phyloP scores from a whole-genome alignment of 2,113 vertebrate species.

The Gobio gobio region DNA sequence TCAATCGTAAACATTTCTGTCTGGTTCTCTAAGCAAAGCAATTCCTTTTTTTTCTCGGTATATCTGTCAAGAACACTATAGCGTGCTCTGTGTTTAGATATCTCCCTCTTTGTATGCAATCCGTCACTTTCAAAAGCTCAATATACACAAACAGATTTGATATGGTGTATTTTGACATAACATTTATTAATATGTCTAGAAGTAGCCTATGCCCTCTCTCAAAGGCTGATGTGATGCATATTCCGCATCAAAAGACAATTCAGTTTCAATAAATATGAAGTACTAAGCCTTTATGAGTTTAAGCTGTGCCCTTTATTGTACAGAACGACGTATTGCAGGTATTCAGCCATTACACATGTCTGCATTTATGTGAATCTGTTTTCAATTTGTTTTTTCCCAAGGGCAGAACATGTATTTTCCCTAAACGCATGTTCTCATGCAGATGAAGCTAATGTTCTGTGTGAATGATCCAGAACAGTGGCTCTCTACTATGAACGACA shows the following conservation, averaged over 20 bases:
- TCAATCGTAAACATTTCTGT: background rate
- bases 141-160: conserved; percentile 11
- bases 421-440: conserved; percentile 30
- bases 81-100: background rate
- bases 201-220: background rate
- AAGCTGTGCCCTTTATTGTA: conserved; percentile 7
- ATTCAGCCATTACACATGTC: conserved; percentile 19
- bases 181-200: conserved; percentile 3
- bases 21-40: conserved; percentile 5
- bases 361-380: conserved; percentile 33
- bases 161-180: conserved; percentile 2
- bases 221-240: background rate
- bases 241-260: background rate
- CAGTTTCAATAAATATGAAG: background rate
- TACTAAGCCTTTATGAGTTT: background rate
- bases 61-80: background rate
- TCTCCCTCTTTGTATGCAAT: background rate
- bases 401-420: conserved; percentile 37
- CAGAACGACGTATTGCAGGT: background rate
- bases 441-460: background rate
- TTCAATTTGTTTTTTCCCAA: conserved; percentile 48
- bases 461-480: conserved; percentile 8
- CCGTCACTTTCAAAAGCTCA: background rate
- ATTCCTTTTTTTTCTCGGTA: background rate
- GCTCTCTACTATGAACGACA: background rate